These are phyloP conservation scores for Magallana angulata DNA, from an alignment of 1,140 invertebrate species.

Conservation along the genomic window DNA sequence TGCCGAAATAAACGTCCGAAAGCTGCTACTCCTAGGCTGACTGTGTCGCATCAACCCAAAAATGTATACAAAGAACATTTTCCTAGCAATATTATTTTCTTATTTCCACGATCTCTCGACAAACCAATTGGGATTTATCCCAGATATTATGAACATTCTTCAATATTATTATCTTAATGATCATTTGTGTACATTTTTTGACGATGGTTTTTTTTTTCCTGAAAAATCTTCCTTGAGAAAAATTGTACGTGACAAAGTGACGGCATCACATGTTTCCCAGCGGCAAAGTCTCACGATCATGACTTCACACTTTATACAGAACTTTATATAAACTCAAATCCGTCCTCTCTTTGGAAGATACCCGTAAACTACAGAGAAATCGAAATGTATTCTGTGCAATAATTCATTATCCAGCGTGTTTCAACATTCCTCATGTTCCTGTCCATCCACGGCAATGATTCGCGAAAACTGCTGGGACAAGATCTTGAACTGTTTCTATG, in stretches of 20 bases:
- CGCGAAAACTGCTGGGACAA: neutral
- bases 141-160: constrained; percentile 18
- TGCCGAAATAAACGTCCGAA: neutral
- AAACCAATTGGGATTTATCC: constrained; percentile 34
- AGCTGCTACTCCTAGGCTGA: constrained; percentile 4
- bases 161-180: neutral
- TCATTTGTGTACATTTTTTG: neutral
- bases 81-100: constrained; percentile 1
- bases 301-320: neutral
- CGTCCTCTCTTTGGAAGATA: neutral
- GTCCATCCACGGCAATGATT: neutral
- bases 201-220: neutral
- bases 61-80: neutral
- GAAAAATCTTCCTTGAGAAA: neutral
- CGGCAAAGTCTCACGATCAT: neutral
- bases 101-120: neutral
- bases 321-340: neutral
- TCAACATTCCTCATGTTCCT: neutral
- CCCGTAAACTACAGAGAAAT: neutral
- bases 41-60: neutral
- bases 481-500: neutral
- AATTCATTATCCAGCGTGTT: neutral
- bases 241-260: neutral
- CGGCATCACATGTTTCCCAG: neutral
- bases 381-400: neutral